Conservation (phyloP, 2,888 invertebrate species). For the Slavum lentiscoides region DNA sequence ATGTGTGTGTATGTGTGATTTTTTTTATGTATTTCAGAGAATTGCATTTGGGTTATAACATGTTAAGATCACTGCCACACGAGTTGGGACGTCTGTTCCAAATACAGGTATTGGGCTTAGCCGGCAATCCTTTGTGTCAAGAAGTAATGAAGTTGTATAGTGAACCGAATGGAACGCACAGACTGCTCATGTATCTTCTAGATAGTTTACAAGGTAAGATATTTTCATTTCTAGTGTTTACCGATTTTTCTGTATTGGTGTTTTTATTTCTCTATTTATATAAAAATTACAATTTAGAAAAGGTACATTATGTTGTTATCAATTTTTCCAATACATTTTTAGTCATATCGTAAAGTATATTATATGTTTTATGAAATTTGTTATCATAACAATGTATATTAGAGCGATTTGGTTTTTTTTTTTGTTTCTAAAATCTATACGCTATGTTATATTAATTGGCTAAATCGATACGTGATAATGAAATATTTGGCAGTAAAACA, state of each 20-base stretch:
- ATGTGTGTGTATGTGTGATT: background rate
- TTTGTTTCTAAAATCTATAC: background rate
- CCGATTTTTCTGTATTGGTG: too few relatives aligned
- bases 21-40: constrained; percentile 68
- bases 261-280: background rate
- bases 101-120: constrained; percentile 86
- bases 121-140: constrained; percentile 92
- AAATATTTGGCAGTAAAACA: too few relatives aligned
- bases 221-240: constrained; percentile 36
- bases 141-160: constrained; percentile 90
- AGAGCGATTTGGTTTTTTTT: background rate
- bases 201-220: constrained; percentile 91
- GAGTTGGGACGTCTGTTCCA: constrained; percentile 97
- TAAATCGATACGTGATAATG: background rate
- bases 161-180: constrained; percentile 91
- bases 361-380: too few relatives aligned
- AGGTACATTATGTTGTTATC: background rate
- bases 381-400: too few relatives aligned
- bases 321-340: too few relatives aligned
- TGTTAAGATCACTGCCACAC: constrained; percentile 89
- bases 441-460: background rate
- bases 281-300: background rate
- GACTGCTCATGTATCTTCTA: constrained; percentile 90
- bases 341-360: too few relatives aligned
- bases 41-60: constrained; percentile 91